phyloP scores from a whole-genome alignment of 2,113 vertebrate species.

The Holacanthus passer region DNA sequence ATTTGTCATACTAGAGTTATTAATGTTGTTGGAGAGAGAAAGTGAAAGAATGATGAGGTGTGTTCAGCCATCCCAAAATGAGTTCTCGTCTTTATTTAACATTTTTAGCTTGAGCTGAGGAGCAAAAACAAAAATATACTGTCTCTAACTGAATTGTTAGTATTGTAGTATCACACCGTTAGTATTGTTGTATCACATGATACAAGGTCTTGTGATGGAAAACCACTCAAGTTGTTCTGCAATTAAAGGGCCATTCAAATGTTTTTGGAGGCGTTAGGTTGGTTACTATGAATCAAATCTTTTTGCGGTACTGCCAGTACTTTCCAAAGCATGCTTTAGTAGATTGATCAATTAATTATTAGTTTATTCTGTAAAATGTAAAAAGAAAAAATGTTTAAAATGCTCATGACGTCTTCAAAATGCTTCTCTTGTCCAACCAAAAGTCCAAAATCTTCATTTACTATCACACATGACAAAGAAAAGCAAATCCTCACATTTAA shows the following conservation, averaged over 20 bases:
- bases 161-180: too few relatives aligned
- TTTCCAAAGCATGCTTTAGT: background rate
- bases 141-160: background rate
- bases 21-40: background rate
- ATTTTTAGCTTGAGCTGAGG: background rate
- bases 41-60: background rate
- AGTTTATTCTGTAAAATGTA: too few relatives aligned
- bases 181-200: background rate
- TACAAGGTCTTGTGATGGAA: background rate
- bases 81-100: background rate
- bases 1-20: conserved; percentile 1
- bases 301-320: background rate
- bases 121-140: background rate
- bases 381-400: too few relatives aligned
- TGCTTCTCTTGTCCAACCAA: too few relatives aligned
- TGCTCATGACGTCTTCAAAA: too few relatives aligned
- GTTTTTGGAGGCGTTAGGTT: background rate
- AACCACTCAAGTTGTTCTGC: background rate
- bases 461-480: too few relatives aligned
- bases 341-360: too few relatives aligned
- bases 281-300: background rate
- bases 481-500: too few relatives aligned
- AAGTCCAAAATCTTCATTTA: too few relatives aligned
- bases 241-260: background rate
- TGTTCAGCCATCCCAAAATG: background rate